phyloP scores from a whole-genome alignment of 1,140 invertebrate genomes.

The Penaeus vannamei region DNA sequence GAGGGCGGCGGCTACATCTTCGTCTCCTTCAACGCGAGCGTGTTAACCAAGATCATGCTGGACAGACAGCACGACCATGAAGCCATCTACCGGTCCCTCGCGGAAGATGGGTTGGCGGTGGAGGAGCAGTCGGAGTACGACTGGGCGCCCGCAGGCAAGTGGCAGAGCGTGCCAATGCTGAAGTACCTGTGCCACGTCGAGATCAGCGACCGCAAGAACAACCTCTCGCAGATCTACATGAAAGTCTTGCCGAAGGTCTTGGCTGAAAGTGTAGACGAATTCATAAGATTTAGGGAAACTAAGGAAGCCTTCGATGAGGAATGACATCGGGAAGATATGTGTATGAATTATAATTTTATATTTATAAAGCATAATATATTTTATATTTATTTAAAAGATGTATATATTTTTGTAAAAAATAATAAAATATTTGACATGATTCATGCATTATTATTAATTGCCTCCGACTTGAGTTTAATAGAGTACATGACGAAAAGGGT shows the following conservation, averaged over 20 bases:
- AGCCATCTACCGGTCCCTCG: not conserved
- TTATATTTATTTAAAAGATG: no score
- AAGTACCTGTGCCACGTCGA: constrained; percentile 28
- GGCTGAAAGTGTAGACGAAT: not conserved
- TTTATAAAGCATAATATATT: no score
- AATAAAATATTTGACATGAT: no score
- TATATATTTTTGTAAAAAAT: no score
- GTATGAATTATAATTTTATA: no score
- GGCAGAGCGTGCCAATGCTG: constrained; percentile 5
- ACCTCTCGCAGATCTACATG: not conserved
- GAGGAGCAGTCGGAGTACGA: not conserved
- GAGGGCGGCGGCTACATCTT: constrained; percentile 41
- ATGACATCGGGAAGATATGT: no score
- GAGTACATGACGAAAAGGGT: no score
- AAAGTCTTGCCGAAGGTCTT: not conserved
- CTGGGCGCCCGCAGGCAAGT: not conserved
- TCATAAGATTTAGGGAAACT: not conserved
- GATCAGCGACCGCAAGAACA: constrained; percentile 2
- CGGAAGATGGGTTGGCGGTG: not conserved
- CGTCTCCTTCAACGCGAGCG: constrained; percentile 16
- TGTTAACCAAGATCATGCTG: constrained; percentile 34
- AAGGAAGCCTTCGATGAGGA: constrained; percentile 11
- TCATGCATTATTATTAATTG: no score
- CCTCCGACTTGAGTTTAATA: no score
- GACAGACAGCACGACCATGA: not conserved